These are phyloP conservation scores for Pogonognathellus flavescens DNA, from an alignment of 1,140 invertebrate genomes.

Conservation along the genomic window DNA sequence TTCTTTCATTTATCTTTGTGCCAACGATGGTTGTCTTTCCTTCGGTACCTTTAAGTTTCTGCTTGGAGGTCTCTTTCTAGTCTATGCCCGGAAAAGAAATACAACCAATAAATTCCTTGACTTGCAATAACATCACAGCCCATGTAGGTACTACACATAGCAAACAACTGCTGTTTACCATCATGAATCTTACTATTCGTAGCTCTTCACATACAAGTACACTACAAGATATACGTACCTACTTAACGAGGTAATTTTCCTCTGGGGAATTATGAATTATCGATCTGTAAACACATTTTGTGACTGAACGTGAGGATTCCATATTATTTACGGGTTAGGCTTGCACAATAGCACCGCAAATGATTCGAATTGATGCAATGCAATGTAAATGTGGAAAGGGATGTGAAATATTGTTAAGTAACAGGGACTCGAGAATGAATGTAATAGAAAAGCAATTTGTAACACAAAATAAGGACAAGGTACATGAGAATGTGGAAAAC, in stretches of 20 bases:
- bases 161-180: not conserved
- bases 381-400: not conserved
- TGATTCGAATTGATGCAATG: not conserved
- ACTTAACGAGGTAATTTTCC: not conserved
- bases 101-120: not conserved
- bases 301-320: not conserved
- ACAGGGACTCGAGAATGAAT: not conserved
- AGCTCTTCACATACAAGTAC: too few relatives aligned
- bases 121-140: not conserved
- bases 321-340: not conserved
- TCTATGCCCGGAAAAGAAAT: not conserved
- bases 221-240: not conserved
- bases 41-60: not conserved
- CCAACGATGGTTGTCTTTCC: not conserved
- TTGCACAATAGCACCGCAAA: not conserved
- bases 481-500: not conserved
- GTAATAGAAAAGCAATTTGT: slow-evolving; percentile 35
- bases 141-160: not conserved
- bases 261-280: too few relatives aligned
- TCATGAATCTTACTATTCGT: not conserved
- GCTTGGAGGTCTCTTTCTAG: not conserved
- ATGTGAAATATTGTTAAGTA: too few relatives aligned
- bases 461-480: not conserved
- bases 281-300: too few relatives aligned
- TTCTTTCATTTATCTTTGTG: slow-evolving; percentile 26